Conservation (phyloP, 2,888 invertebrate species). For the Orthosia cruda region DNA sequence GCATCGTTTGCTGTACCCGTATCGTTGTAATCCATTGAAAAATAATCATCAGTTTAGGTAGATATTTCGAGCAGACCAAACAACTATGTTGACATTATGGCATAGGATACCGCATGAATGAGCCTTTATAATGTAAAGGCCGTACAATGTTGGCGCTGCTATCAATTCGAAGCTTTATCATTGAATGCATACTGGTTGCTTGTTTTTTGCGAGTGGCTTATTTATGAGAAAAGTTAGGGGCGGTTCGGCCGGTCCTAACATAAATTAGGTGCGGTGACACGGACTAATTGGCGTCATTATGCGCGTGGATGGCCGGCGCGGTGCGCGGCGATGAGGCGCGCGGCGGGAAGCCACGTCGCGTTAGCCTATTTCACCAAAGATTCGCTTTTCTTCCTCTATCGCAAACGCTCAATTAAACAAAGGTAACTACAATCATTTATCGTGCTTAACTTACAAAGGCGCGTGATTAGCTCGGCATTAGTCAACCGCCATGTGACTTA, state of each 20-base stretch:
- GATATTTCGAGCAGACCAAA: slow-evolving; percentile 52
- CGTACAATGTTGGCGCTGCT: slow-evolving; percentile 46
- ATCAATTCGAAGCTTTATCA: slow-evolving; percentile 70
- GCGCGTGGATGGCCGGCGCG: slow-evolving; percentile 73
- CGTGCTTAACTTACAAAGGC: slow-evolving; percentile 74
- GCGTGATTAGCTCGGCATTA: slow-evolving; percentile 73
- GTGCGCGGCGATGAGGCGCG: slow-evolving; percentile 50
- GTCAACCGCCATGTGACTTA: slow-evolving; percentile 72
- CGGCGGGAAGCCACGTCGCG: slow-evolving; percentile 10
- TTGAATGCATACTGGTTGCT: slow-evolving; percentile 69
- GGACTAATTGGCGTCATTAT: slow-evolving; percentile 86
- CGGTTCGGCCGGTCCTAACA: slow-evolving; percentile 78
- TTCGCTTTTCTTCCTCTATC: slow-evolving; percentile 70
- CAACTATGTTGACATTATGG: slow-evolving; percentile 53
- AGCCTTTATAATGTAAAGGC: slow-evolving; percentile 53
- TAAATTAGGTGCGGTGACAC: slow-evolving; percentile 85
- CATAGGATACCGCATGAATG: slow-evolving; percentile 43
- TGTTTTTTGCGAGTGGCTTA: slow-evolving; percentile 82
- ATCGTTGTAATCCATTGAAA: slow-evolving; percentile 58
- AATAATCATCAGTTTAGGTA: slow-evolving; percentile 60
- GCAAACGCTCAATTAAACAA: slow-evolving; percentile 75
- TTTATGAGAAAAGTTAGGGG: slow-evolving; percentile 85
- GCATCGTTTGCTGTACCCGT: slow-evolving; percentile 56
- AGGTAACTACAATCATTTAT: slow-evolving; percentile 74
- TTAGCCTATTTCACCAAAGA: slow-evolving; percentile 55